Percentiles rank a stretch among this genome's conserved stretches.
phyloP scores from a whole-genome alignment of 2,113 vertebrate species.

The Haemorhous mexicanus region DNA sequence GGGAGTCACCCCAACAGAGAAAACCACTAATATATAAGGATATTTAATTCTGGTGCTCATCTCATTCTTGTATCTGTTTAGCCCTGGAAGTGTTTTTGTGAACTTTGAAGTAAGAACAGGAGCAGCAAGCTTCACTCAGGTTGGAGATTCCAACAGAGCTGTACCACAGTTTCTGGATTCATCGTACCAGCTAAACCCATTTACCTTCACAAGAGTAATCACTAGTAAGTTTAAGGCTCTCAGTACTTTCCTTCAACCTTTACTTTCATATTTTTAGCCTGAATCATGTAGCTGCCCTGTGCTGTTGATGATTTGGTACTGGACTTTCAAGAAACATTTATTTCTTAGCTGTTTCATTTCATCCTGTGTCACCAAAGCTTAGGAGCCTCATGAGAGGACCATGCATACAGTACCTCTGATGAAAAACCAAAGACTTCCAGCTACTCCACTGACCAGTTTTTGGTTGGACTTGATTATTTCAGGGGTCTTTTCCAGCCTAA shows the following conservation, averaged over 20 bases:
- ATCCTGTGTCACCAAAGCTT: background rate
- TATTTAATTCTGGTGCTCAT: background rate
- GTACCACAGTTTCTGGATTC: slow-evolving; percentile 16
- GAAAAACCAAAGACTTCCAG: background rate
- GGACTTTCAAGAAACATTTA: background rate
- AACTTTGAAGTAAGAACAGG: slow-evolving; percentile 26
- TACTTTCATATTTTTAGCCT: background rate
- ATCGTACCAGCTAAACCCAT: background rate
- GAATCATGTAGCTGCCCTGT: background rate
- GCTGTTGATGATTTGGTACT: background rate
- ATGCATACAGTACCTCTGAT: background rate
- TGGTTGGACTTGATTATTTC: background rate
- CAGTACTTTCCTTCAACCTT: background rate
- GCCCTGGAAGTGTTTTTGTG: slow-evolving; percentile 70
- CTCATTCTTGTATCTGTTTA: slow-evolving; percentile 28
- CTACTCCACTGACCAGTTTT: background rate
- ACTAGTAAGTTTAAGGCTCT: slow-evolving; percentile 22
- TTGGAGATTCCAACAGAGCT: slow-evolving; percentile 24
- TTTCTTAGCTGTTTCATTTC: background rate
- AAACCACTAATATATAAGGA: background rate
- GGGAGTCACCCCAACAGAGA: background rate
- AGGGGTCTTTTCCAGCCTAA: background rate
- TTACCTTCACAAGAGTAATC: slow-evolving; percentile 40
- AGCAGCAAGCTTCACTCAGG: background rate
- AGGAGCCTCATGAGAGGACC: background rate